Percentiles rank a stretch among this genome's conserved stretches.
phyloP scores from a whole-genome alignment of 2,113 vertebrate genomes.

The Nycticorax nycticorax region DNA sequence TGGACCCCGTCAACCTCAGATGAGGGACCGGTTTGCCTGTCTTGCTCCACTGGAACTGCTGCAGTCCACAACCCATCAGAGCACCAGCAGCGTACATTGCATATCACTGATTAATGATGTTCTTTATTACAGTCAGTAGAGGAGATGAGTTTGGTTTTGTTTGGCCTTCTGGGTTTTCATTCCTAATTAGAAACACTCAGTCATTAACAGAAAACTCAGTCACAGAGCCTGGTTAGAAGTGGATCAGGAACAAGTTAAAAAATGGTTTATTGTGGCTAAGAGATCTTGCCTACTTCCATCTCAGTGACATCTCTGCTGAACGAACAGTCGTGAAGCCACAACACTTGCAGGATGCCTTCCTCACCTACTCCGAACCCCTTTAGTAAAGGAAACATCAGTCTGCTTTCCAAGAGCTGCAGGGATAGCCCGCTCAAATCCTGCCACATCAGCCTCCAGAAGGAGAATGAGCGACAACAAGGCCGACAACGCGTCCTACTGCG shows the following conservation, averaged over 20 bases:
- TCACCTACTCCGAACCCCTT: background rate
- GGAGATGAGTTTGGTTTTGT: background rate
- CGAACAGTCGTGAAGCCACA: background rate
- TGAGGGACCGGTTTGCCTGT: background rate
- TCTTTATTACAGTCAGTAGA: background rate
- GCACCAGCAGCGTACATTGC: background rate
- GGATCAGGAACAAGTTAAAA: background rate
- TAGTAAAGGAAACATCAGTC: rapidly evolving
- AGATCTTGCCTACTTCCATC: background rate
- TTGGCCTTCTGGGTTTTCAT: background rate
- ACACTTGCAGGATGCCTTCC: background rate
- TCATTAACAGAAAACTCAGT: background rate
- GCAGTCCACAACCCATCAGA: background rate
- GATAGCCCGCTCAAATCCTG: background rate
- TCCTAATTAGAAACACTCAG: constrained; percentile 37
- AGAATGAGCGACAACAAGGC: background rate
- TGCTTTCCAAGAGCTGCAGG: background rate
- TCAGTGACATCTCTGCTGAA: background rate
- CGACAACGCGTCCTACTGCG: background rate
- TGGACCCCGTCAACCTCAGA: background rate
- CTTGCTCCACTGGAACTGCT: background rate
- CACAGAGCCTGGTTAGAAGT: background rate
- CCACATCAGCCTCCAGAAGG: background rate
- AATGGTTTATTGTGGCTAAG: background rate
- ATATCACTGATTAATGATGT: background rate